Conservation (phyloP, 2,113 vertebrate species). For the Zingel zingel region DNA sequence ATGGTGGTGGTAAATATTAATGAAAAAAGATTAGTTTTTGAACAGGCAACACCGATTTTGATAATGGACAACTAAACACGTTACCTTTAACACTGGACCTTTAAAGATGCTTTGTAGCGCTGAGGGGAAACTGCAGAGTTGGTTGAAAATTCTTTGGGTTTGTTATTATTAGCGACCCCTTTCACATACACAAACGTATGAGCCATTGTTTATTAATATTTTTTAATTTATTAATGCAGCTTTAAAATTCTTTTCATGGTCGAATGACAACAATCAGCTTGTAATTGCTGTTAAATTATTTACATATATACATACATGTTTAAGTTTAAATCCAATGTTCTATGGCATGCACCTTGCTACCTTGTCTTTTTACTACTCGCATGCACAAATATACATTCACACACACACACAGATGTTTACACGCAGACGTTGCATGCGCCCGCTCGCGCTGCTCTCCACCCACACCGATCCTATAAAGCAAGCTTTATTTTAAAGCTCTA, state of each 20-base stretch:
- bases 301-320: neutral
- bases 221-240: neutral
- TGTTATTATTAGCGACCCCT: neutral
- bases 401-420: conserved; percentile 44
- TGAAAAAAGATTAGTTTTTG: too few relatives aligned
- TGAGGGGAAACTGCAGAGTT: neutral
- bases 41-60: too few relatives aligned
- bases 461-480: conserved; percentile 56
- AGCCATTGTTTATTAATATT: neutral
- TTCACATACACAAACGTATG: neutral
- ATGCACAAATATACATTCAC: conserved; percentile 32
- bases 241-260: neutral
- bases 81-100: too few relatives aligned
- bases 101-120: neutral
- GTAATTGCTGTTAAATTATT: neutral
- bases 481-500: conserved; percentile 72
- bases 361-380: conserved; percentile 21
- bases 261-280: neutral
- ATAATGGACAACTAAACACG: too few relatives aligned
- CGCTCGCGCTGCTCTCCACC: conserved; percentile 29
- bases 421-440: conserved; percentile 29
- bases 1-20: too few relatives aligned
- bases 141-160: neutral
- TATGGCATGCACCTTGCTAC: neutral
- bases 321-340: neutral